Percentiles rank a stretch among this genome's conserved stretches.
These are phyloP conservation scores for Glaucidium brasilianum DNA, from an alignment of 2,113 vertebrate genomes.

Conservation along the genomic window DNA sequence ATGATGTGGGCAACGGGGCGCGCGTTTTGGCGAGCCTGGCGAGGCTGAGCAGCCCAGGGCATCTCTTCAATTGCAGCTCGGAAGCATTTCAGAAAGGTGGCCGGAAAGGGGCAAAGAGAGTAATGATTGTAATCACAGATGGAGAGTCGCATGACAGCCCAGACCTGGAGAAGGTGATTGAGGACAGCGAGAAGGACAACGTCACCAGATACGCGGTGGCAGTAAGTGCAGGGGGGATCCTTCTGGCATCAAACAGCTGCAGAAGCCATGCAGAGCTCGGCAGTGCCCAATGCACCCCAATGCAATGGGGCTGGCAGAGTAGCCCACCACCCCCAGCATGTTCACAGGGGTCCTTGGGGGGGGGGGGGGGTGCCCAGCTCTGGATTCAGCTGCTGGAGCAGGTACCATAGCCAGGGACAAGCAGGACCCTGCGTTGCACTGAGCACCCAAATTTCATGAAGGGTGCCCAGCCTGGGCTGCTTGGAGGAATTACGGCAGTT, in stretches of 20 bases:
- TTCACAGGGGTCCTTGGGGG: background rate
- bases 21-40: background rate
- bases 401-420: rapidly evolving
- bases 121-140: conserved; percentile 98
- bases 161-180: conserved; percentile 85
- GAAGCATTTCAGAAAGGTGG: conserved; percentile 90
- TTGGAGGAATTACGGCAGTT: background rate
- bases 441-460: rapidly evolving
- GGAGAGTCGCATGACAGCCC: conserved; percentile 96
- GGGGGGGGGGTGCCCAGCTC: rapidly evolving
- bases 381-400: rapidly evolving
- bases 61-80: conserved; percentile 68
- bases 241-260: rapidly evolving
- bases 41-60: conserved; percentile 30
- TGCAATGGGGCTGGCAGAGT: rapidly evolving
- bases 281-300: rapidly evolving
- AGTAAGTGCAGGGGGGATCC: conserved; percentile 61
- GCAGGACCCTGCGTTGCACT: rapidly evolving
- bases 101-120: conserved; percentile 90
- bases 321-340: rapidly evolving
- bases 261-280: rapidly evolving
- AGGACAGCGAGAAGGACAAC: conserved; percentile 87
- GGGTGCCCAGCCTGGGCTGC: background rate
- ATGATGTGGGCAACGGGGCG: rapidly evolving
- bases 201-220: conserved; percentile 95